These are phyloP conservation scores for Heliconius charithonia DNA, from an alignment of 2,888 invertebrate species.

Conservation along the genomic window DNA sequence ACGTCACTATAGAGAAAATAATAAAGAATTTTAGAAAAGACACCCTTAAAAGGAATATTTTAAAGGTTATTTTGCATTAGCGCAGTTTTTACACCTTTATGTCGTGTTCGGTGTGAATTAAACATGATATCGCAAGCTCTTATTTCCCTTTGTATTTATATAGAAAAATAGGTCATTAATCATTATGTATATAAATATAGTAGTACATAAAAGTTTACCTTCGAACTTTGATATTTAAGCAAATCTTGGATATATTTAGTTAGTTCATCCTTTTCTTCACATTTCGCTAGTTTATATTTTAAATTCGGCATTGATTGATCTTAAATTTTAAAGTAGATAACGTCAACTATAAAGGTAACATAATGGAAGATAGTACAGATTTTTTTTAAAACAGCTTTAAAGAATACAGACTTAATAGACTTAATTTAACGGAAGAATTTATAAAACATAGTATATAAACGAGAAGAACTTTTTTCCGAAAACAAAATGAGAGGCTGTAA, in stretches of 20 bases:
- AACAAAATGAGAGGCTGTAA: too few species aligned
- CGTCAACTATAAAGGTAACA: too few species aligned
- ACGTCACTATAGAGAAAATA: slow-evolving; percentile 5
- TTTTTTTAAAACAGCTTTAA: too few species aligned
- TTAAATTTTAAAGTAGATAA: neutral
- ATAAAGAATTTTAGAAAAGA: neutral
- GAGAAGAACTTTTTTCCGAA: too few species aligned
- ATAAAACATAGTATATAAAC: too few species aligned
- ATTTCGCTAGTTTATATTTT: neutral
- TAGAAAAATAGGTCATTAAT: slow-evolving; percentile 24
- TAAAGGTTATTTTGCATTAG: slow-evolving; percentile 18
- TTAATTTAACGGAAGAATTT: too few species aligned
- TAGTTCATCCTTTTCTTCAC: neutral
- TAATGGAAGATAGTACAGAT: too few species aligned
- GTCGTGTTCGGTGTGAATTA: neutral
- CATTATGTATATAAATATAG: neutral
- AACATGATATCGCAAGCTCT: slow-evolving; percentile 27
- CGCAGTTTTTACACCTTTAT: neutral
- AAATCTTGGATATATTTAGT: neutral
- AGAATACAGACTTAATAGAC: too few species aligned
- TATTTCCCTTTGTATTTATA: slow-evolving; percentile 31
- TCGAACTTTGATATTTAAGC: neutral
- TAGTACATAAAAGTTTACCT: neutral
- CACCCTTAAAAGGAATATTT: neutral
- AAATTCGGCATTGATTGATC: neutral